Percentiles rank a stretch among this genome's conserved stretches.
phyloP scores from a whole-genome alignment of 2,113 vertebrate species.

The Phylloscopus whistleri region DNA sequence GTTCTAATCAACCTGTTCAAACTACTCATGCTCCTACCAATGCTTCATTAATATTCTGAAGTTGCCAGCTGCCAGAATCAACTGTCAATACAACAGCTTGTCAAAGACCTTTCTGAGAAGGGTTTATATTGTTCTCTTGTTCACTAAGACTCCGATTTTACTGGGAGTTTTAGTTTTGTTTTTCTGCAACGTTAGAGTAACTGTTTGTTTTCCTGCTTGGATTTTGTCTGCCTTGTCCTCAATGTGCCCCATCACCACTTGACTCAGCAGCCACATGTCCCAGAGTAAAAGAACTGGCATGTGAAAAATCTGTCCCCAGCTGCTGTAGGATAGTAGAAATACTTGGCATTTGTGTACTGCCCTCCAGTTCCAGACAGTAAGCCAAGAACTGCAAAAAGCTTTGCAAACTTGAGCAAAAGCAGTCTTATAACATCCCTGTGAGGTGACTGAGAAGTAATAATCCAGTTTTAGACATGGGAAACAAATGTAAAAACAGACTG shows the following conservation, averaged over 20 bases:
- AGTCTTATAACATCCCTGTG: background rate
- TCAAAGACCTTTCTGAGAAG: slow-evolving; percentile 23
- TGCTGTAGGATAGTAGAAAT: background rate
- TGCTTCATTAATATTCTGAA: slow-evolving; percentile 32
- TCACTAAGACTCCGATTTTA: background rate
- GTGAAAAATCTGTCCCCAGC: background rate
- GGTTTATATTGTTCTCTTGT: background rate
- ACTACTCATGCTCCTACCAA: background rate
- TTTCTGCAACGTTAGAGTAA: background rate
- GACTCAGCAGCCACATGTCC: background rate
- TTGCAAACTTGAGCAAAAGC: background rate
- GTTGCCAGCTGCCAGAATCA: slow-evolving; percentile 3
- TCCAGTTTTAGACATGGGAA: background rate
- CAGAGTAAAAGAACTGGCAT: background rate
- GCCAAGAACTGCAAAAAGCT: background rate
- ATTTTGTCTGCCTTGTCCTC: background rate
- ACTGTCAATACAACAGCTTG: slow-evolving; percentile 12
- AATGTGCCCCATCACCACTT: background rate
- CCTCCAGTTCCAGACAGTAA: background rate
- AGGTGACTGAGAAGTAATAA: background rate
- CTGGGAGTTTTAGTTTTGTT: background rate
- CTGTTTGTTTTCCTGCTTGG: background rate
- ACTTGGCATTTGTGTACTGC: background rate
- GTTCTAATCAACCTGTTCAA: slow-evolving; percentile 22
- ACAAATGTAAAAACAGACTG: background rate